Conservation (phyloP, 2,797 vertebrate genomes). For the Tolypeutes matacus region DNA sequence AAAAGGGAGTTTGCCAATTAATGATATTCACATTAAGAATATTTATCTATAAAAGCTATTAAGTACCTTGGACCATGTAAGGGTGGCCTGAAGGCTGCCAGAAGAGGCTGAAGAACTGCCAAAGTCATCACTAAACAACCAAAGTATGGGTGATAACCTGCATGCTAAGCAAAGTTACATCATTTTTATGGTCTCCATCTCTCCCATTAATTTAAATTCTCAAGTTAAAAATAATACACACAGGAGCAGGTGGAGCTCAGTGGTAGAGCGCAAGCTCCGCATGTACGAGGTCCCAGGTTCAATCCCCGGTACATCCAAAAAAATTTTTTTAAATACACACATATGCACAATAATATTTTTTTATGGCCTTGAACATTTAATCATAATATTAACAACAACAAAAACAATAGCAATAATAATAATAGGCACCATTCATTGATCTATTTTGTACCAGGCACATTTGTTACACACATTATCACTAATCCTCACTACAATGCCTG, state of each 20-base stretch:
- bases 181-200: not conserved
- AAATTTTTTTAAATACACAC: too few species aligned
- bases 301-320: too few species aligned
- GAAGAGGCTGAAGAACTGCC: constrained; percentile 90
- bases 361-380: not conserved
- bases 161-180: constrained; percentile 86
- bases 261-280: too few species aligned
- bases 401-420: not conserved
- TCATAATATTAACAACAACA: too few species aligned
- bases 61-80: constrained; percentile 90
- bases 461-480: not conserved
- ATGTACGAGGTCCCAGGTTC: too few species aligned
- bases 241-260: too few species aligned
- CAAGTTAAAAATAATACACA: not conserved
- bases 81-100: constrained; percentile 91
- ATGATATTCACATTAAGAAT: not conserved
- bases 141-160: constrained; percentile 92
- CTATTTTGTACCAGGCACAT: not conserved
- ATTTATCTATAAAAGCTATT: not conserved
- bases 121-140: constrained; percentile 91
- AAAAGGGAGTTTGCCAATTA: not conserved
- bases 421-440: not conserved
- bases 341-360: not conserved
- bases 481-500: not conserved
- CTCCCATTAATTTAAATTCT: not conserved